Percentiles rank a stretch among this genome's conserved stretches.
These are phyloP conservation scores for Lytechinus pictus DNA, from an alignment of 35 echinoderm and acorn worm genomes.

Conservation along the genomic window DNA sequence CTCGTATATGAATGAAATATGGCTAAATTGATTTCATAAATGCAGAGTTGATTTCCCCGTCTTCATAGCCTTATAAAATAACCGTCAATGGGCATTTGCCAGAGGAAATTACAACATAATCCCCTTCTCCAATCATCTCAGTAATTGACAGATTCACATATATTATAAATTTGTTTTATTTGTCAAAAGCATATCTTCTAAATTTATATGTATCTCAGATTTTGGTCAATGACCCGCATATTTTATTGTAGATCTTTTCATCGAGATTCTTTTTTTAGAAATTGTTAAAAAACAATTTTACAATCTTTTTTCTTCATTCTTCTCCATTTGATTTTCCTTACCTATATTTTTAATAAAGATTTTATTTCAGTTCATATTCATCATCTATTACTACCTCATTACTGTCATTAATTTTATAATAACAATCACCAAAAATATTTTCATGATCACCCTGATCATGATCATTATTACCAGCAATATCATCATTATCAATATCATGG, in stretches of 20 bases:
- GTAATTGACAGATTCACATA: conserved; percentile 32
- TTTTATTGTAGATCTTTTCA: not conserved
- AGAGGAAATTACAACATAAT: conserved; percentile 25
- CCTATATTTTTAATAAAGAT: too few relatives aligned
- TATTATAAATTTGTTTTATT: conserved; percentile 21
- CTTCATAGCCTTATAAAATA: conserved; percentile 15
- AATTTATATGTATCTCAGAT: not conserved
- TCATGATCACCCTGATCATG: too few relatives aligned
- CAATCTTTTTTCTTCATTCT: too few relatives aligned
- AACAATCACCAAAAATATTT: too few relatives aligned
- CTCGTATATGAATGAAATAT: not conserved
- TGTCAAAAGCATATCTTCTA: not conserved
- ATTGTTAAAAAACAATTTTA: too few relatives aligned
- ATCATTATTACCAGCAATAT: too few relatives aligned
- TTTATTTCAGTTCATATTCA: too few relatives aligned
- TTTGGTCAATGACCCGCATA: not conserved
- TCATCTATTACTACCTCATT: too few relatives aligned
- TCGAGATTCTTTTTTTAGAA: too few relatives aligned
- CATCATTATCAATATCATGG: too few relatives aligned
- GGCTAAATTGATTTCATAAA: conserved; percentile 10
- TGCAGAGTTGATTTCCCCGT: not conserved
- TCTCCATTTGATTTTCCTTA: too few relatives aligned
- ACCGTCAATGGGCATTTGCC: conserved; percentile 19
- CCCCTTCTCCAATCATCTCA: not conserved
- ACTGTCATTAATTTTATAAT: too few relatives aligned